These are phyloP conservation scores for Polydrusus tereticollis DNA, from an alignment of 2,888 invertebrate species.

Conservation along the genomic window DNA sequence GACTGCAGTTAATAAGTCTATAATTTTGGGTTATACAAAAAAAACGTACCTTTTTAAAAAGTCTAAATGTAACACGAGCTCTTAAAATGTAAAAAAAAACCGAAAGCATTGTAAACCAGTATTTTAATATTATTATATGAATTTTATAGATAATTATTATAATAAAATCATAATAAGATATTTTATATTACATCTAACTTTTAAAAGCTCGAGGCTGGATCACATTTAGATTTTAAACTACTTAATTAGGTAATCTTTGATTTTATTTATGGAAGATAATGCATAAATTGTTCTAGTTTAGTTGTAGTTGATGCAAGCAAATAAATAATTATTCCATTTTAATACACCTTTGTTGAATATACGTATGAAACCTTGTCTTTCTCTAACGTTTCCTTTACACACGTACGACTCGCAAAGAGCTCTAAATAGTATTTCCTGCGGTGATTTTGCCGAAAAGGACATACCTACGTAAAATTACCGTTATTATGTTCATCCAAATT, in stretches of 20 bases:
- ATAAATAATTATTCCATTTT: slow-evolving; percentile 10
- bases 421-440: no score
- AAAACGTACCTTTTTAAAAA: no score
- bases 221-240: neutral
- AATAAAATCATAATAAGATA: no score
- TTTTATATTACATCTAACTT: neutral
- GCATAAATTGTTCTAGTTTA: neutral
- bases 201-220: slow-evolving; percentile 7
- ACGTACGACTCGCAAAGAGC: no score
- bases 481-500: no score
- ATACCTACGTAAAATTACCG: no score
- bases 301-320: neutral
- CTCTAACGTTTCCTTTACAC: no score
- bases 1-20: neutral
- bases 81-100: neutral
- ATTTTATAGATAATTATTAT: no score
- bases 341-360: neutral
- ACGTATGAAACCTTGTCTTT: neutral
- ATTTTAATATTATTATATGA: no score
- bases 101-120: no score
- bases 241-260: neutral
- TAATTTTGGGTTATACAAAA: no score
- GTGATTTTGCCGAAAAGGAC: no score
- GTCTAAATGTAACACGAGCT: neutral
- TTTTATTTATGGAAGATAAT: neutral